Evolutionary conservation across 2,113 vertebrate species (phyloP), one percentile per base, ranked within the genome.

Genomic region (Meleagris gallopavo): DNA sequence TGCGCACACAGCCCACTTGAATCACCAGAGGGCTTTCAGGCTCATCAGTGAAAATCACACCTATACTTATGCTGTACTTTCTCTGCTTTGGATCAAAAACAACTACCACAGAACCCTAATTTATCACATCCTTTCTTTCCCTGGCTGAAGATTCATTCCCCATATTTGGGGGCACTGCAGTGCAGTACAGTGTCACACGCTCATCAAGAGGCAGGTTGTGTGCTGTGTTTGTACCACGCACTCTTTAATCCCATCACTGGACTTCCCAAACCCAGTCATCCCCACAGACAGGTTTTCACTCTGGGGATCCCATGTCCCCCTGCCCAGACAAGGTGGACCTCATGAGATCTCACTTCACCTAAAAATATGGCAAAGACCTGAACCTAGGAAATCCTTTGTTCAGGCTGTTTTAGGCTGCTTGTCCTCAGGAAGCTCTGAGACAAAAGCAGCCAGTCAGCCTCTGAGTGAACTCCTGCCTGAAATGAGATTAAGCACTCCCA

Each of bases 181-280:
- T 10, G 9, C 66, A 25, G 54, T 41, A 40, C 20, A 41, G 19
- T 13, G 5, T 45, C 60, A 27, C 2, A 54, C 36, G 60, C 2
- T 32, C 18, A 10, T 80, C 46, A 34, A 36, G 36, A 14, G 30
- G 34, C 36, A 90, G 60, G 36, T 38, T 78, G 25, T 41, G 7
- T 50, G 62, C 75, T 65, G 45, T 18, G 16, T 58, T 66, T 45
- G 21, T n/a, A 30, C 38, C 27, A 7, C 2, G 30, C 14, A 8
- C 4, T 7, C 62, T 69, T 65, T n/a, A 70, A 57, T 62, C 4
- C 0, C 22, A 45, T 58, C 0, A 0, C 11, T 21, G 27, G 38
- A 32, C 43, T 92, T 86, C 27, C 32, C 13, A 24, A 93, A 73
- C 4, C 12, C 75, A 29, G 40, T 29, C 54, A 83, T 6, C n/a